Evolutionary conservation across 2,113 vertebrate species (phyloP), one percentile per base, ranked within the genome.

Genomic region (Syrmaticus mikado): DNA sequence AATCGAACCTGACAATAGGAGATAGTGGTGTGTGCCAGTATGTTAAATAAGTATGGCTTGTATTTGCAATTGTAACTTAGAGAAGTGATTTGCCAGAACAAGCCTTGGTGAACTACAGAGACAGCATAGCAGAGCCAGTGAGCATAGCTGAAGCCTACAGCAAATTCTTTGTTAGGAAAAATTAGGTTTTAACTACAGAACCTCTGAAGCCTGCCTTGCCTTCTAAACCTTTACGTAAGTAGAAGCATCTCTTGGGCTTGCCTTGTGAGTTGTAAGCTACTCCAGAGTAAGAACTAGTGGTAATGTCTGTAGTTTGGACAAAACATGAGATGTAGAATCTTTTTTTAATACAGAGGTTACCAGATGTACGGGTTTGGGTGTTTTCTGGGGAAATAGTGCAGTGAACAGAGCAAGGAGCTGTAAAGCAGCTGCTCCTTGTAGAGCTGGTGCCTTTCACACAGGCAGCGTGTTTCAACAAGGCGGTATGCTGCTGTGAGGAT

Each of bases 1-100:
- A 88, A 96, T 96, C 93, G 87, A 50, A 61, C 75, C 57, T 75
- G 92, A 92, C 90, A 92, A 85, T 91, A 62, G 94, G 19, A 88
- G 91, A 53, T 92, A 72, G 62, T 61, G 24, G 40, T 75, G 65
- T 66, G 55, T 77, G 74, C 67, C 1, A 9, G 55, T 87, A 17
- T 30, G 77, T 87, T 93, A 73, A 85, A 53, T 82, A 74, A 90
- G 48, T 0, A 0, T 53, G 34, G 75, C 1, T 5, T 77, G 52
- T 78, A 10, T 83, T 89, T 92, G 61, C 57, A 60, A 3, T 40
- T 62, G 79, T 57, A 46, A 55, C 43, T 62, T 20, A 22, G 50
- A 30, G 18, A 27, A 93, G 65, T 13, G 64, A 60, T 80, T 91
- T 87, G 71, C 66, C 45, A 85, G 76, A 34, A 65, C 1, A 14